Base-by-base conservation (phyloP, 2,888 invertebrate species). In the Rhagophthalmus giganteus region DNA sequence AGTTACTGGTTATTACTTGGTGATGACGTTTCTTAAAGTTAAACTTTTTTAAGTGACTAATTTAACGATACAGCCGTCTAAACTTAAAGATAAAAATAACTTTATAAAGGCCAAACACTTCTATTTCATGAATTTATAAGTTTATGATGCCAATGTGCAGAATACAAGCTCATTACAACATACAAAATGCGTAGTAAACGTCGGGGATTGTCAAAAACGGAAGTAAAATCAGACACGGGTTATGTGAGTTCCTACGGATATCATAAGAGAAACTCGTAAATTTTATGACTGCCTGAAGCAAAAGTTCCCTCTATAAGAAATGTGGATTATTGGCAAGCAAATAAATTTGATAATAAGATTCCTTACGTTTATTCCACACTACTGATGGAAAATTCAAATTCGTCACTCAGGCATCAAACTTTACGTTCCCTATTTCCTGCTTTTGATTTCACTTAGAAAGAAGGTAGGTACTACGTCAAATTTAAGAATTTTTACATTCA, bases 331-430 rank as follows among this genome's bases (percentile, higher is more conserved):
- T 50, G 50, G 50, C 50, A 33, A 50, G 50, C 50, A 50, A 50
- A 50, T 50, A 50, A 50, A 50, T 50, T 50, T 44, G 42, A 50
- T 50, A 50, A 50, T 50, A 50, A 50, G 50, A 50, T 50, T 49
- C 41, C 50, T 42, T 37, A 30, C 42, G 42, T 50, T 50, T 44
- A 44, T 50, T 33, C 37, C 26, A 37, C 32, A 44, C 30, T 31
- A 50, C 38, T 50, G 42, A 50, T 42, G 50, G 50, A 20, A 50
- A 50, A 44, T 50, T 42, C 38, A 44, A 50, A 50, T 50, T 26
- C 31, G 42, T 44, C 50, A 42, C 35, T 28, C 32, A 42, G 28
- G 44, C 28, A 25, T 50, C 24, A 27, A 27, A 27, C 26, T 44
- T 50, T 50, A 38, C 35, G 49, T 40, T 32, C 48, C 27, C 34